A percentile compares a stretch with the other conserved stretches of the same genome.
Evolutionary conservation across 2,888 invertebrate species (phyloP).

Genomic region (Gnatocerus cornutus): DNA sequence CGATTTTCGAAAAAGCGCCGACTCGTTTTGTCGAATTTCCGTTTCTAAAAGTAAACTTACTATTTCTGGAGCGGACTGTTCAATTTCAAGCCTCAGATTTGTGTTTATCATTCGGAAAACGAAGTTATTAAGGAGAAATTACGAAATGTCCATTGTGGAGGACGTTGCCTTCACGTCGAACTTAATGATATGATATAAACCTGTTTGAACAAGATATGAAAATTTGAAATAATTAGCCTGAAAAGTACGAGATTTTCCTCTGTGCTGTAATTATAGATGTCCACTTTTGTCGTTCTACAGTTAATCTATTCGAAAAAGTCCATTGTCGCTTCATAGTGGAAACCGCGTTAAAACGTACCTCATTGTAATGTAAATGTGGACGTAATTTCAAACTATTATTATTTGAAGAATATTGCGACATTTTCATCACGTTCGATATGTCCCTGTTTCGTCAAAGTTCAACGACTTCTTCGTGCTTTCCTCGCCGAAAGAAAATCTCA

Average conservation of each 20-base stretch:
- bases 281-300: constrained; percentile 25
- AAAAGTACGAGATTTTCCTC: too few species aligned
- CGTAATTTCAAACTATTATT: constrained; percentile 40
- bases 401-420: constrained; percentile 42
- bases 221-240: too few species aligned
- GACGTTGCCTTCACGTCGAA: constrained; percentile 28
- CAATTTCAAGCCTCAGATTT: constrained; percentile 23
- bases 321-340: constrained; percentile 14
- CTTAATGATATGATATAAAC: constrained; percentile 28
- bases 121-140: constrained; percentile 24
- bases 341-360: constrained; percentile 9
- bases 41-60: constrained; percentile 24
- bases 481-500: constrained; percentile 16
- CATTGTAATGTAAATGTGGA: constrained; percentile 35
- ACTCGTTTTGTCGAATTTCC: constrained; percentile 12
- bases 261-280: constrained; percentile 4
- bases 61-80: constrained; percentile 26
- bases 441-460: constrained; percentile 39
- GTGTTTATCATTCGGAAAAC: constrained; percentile 20
- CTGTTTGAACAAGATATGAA: too few species aligned
- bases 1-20: not conserved
- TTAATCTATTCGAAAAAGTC: constrained; percentile 21
- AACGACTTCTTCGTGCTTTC: constrained; percentile 22
- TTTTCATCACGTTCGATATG: constrained; percentile 40
- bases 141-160: constrained; percentile 31